Percentiles rank a stretch among this genome's conserved stretches.
Conservation (phyloP, 2,888 invertebrate genomes). For the Eilema sororculum region DNA sequence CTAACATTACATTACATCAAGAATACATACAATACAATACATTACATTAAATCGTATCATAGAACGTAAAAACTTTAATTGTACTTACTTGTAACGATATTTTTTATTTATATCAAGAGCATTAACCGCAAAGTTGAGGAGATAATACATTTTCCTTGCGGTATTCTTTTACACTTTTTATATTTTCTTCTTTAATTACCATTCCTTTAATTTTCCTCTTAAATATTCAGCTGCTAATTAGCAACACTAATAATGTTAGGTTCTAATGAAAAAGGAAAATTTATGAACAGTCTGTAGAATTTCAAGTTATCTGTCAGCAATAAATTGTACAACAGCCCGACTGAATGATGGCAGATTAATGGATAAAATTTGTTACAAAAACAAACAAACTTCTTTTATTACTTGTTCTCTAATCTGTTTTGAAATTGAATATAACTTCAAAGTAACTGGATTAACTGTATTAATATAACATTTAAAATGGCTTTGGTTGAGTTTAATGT, state of each 20-base stretch:
- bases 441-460: slow-evolving; percentile 34
- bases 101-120: not conserved
- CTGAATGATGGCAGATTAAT: slow-evolving; percentile 71
- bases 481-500: slow-evolving; percentile 5
- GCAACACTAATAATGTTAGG: slow-evolving; percentile 58
- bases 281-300: slow-evolving; percentile 65
- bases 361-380: slow-evolving; percentile 67
- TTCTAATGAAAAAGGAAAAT: slow-evolving; percentile 63
- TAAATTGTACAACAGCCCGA: slow-evolving; percentile 64
- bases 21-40: no score
- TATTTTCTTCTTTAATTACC: slow-evolving; percentile 34
- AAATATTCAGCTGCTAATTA: slow-evolving; percentile 49
- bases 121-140: not conserved
- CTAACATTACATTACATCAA: not conserved
- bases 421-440: slow-evolving; percentile 46
- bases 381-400: slow-evolving; percentile 64
- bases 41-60: no score
- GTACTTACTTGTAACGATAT: not conserved
- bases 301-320: slow-evolving; percentile 64
- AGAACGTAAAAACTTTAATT: not conserved
- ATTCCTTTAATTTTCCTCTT: slow-evolving; percentile 43
- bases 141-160: not conserved
- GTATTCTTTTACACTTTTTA: slow-evolving; percentile 22
- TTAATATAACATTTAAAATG: slow-evolving; percentile 22
- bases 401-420: slow-evolving; percentile 51